Evolutionary conservation across 2,888 invertebrate genomes (phyloP), one percentile per base, ranked within the genome.

Genomic region (Agapostemon virescens): DNA sequence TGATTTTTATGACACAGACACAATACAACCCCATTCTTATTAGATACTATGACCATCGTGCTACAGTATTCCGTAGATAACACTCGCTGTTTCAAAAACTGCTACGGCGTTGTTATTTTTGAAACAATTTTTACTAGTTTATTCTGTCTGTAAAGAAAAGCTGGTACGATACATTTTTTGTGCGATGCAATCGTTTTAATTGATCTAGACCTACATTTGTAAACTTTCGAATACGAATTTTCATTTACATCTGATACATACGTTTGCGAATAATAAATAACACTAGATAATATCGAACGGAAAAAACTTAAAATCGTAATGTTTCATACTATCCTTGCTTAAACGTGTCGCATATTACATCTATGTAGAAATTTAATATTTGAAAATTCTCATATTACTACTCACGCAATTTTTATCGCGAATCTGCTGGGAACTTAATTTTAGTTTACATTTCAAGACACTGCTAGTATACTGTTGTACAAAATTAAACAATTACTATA

Each of bases 41-140:
- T 67, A 58, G 45, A 26, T 36, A 20, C 3, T 61, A 13, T 5
- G 70, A 23, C 66, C 61, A 45, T 36, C 69, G 13, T 61, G 36
- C 69, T 67, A 63, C 79, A 67, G 67, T 67, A 79, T 79, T 79
- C 67, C 38, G 38, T 15, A 40, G 30, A 68, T 68, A 63, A 64
- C 52, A 52, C 26, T 15, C 67, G 26, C 49, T 63, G 67, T 61
- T 77, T 40, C 63, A 42, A 52, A 66, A 38, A 80, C 66, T 30
- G 74, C n/a, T 63, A 63, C 36, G 11, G 61, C 36, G 11, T n/a
- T 11, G 30, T 6, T n/a, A 49, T 45, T n/a, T n/a, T 3, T 2
- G 13, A 11, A 30, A 36, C n/a, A n/a, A 36, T 23, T 36, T 36
- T n/a, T n/a, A 1, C 11, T n/a, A 63, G 13, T 20, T 13, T 63